Conservation (phyloP, 2,888 invertebrate genomes). For the Mesorhabditis spiculigera region DNA sequence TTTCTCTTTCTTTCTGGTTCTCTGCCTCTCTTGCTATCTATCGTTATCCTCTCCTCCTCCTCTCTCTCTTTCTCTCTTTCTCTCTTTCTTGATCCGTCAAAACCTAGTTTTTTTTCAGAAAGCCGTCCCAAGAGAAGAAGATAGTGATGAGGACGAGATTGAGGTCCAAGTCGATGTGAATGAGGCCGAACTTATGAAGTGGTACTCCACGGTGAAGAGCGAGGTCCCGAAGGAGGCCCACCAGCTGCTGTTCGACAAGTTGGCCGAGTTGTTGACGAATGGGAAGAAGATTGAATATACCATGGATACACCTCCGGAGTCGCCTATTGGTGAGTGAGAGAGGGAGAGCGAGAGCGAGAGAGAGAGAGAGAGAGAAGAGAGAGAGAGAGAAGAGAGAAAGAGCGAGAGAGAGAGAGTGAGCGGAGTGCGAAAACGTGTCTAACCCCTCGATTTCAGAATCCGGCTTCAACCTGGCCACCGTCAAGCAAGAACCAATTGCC, state of each 20-base stretch:
- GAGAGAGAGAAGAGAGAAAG: too few relatives aligned
- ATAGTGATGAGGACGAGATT: constrained; percentile 6
- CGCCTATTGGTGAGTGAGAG: constrained; percentile 22
- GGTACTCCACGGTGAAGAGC: background rate
- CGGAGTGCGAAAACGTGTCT: too few relatives aligned
- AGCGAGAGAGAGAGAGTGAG: too few relatives aligned
- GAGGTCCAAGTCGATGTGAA: background rate
- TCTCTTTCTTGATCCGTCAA: too few relatives aligned
- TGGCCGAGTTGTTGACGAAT: background rate
- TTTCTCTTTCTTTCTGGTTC: too few relatives aligned
- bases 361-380: too few relatives aligned
- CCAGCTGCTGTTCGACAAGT: background rate
- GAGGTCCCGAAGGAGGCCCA: background rate
- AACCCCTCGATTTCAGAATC: too few relatives aligned
- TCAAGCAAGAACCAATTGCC: constrained; percentile 6
- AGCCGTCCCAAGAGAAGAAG: background rate
- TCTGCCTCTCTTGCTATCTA: too few relatives aligned
- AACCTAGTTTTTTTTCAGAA: too few relatives aligned
- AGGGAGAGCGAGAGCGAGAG: too few relatives aligned
- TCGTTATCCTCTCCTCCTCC: too few relatives aligned
- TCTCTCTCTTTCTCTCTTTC: too few relatives aligned
- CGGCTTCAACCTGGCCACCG: constrained; percentile 8
- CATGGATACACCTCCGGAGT: constrained; percentile 45
- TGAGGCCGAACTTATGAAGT: background rate
- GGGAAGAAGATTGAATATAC: constrained; percentile 20